Evolutionary conservation across 2,113 vertebrate species (phyloP).

Genomic region (Marmota flaviventris): DNA sequence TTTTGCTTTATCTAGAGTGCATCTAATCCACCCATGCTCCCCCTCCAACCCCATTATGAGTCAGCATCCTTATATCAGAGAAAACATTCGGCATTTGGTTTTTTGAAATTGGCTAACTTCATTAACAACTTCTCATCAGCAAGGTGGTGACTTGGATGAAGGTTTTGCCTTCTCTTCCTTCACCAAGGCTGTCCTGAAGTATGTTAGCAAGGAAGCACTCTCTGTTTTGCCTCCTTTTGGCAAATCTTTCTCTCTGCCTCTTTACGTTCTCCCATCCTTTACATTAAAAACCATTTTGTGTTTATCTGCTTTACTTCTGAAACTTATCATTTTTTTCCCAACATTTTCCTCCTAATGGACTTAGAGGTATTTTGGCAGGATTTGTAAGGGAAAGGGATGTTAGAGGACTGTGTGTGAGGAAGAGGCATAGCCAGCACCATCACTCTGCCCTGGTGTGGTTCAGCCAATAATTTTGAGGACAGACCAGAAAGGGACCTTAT

Average conservation of each 20-base stretch:
- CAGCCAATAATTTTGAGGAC: not conserved
- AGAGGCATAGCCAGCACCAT: not conserved
- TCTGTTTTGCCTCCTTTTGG: not conserved
- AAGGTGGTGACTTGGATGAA: fast-evolving
- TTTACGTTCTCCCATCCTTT: not conserved
- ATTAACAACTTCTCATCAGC: not conserved
- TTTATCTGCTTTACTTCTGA: not conserved
- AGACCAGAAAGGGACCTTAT: not conserved
- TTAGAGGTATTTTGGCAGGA: not conserved
- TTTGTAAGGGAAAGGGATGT: not conserved
- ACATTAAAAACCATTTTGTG: not conserved
- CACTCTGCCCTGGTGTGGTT: not conserved
- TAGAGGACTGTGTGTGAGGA: too few species aligned
- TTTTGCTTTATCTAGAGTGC: too few species aligned
- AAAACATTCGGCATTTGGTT: too few species aligned
- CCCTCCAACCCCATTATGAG: too few species aligned
- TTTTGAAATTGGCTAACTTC: too few species aligned
- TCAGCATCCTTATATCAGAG: too few species aligned
- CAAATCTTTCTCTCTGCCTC: not conserved
- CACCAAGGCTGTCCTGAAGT: not conserved
- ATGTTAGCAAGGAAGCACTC: not conserved
- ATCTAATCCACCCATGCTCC: too few species aligned
- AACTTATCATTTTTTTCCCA: not conserved
- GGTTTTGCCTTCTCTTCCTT: not conserved
- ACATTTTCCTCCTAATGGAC: too few species aligned